Evolutionary conservation across 2,888 invertebrate species (phyloP), one percentile per base, ranked within the genome.

Genomic region (Autographa pulchrina): DNA sequence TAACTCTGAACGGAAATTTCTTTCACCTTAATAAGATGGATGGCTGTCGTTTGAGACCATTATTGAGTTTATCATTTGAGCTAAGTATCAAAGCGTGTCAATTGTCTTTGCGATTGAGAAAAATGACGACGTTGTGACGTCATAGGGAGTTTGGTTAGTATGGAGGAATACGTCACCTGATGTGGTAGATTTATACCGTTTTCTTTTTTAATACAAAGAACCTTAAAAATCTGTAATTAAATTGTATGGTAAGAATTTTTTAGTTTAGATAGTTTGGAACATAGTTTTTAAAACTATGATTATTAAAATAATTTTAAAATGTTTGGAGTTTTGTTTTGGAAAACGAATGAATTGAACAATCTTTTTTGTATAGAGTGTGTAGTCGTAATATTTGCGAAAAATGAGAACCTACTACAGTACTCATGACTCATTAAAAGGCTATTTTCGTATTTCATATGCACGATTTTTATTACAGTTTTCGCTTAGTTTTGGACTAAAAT

Each of bases 1-100:
- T 72, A 63, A 72, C 66, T 72, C 65, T 70, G 70, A 75, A 66
- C 77, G 81, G 73, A 85, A 82, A 82, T 85, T 79, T 78, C 67
- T 81, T 78, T 75, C 74, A 73, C 74, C 77, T 85, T 70, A 68
- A 77, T 63, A 70, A 81, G 83, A 83, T 77, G 70, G 77, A 81
- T 82, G 74, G 54, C 69, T 64, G 62, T 68, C 73, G 32, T 56
- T 35, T 43, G 0, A 38, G 38, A 64, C 67, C 68, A 63, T 32
- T 71, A 75, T 75, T 75, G 62, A 68, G 65, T 65, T 66, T 18
- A 38, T 41, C 63, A 67, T 58, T 59, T 58, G n/a, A 59, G 58
- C 32, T 41, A 56, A 56, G 54, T 56, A 35, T 64, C n/a, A 35
- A 56, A 48, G 48, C 32, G 41, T 25, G 43, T 25, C 52, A 62